Base-by-base conservation (phyloP, 2,888 invertebrate genomes). In the Halictus quadricinctus region DNA sequence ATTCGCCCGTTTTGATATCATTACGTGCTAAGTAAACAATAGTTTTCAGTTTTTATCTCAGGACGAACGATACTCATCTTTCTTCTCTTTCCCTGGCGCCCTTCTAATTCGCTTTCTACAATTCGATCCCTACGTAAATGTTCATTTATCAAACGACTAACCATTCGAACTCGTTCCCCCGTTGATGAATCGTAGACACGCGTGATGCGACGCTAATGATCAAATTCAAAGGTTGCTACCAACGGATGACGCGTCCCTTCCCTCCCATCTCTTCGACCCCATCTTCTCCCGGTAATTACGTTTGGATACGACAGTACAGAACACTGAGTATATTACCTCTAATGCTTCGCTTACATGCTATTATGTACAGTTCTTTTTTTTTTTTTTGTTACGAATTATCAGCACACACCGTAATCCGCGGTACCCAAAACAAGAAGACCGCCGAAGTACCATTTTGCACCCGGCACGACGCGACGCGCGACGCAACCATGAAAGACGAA, bases 401-500 rank as follows among this genome's bases (percentile, higher is more conserved):
- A 80, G 82, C 86, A 86, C 86, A 87, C 86, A 84, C 83, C 87
- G 75, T 84, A 79, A 76, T 78, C 81, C 72, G 77, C 72, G 72
- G 66, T 81, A 85, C 81, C 84, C 78, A 48, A 48, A 79, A 69
- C 70, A 29, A 76, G 36, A 82, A 60, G 54, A 75, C 54, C 73
- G 77, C 72, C 72, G 36, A 79, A 86, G 82, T 79, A 87, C 83
- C 84, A 87, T 81, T 87, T 36, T 87, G 81, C 82, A 88, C 73
- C 73, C 54, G 74, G 69, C 76, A 84, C 84, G 85, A 54, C 50
- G 50, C 43, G 43, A 43, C 50, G 50, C 50, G 21, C 29, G 36
- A 87, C 83, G 83, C 82, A 85, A 87, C 77, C 73, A 87, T 89
- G 89, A 90, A 90, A 90, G 90, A 90, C 89, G 87, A 90, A 88